phyloP scores from a whole-genome alignment of 2,888 invertebrate species.

The Chrysolina americana region DNA sequence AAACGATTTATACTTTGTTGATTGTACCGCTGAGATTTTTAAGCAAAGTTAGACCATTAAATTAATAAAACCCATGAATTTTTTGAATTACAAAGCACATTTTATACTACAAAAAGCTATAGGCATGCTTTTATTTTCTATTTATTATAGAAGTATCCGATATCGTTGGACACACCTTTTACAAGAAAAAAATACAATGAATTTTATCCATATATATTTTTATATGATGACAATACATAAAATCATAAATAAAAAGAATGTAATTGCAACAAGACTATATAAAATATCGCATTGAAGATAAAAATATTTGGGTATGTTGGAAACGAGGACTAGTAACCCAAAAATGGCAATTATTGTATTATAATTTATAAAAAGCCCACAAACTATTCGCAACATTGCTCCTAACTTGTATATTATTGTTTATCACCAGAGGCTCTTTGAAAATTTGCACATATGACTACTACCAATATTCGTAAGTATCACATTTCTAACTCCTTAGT shows the following conservation, averaged over 20 bases:
- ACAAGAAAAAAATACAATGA: not conserved
- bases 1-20: not conserved
- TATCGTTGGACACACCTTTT: not conserved
- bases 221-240: slow-evolving; percentile 32
- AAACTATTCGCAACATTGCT: not conserved
- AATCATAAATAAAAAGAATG: slow-evolving; percentile 38
- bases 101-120: too few relatives aligned
- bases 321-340: slow-evolving; percentile 16
- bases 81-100: not conserved
- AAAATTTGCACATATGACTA: not conserved
- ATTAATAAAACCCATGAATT: not conserved
- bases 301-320: slow-evolving; percentile 27
- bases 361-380: slow-evolving; percentile 1
- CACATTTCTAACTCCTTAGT: too few relatives aligned
- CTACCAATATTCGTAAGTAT: too few relatives aligned
- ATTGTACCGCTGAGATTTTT: slow-evolving; percentile 1
- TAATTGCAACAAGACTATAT: slow-evolving; percentile 36
- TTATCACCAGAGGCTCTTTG: not conserved
- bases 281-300: slow-evolving; percentile 34
- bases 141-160: too few relatives aligned
- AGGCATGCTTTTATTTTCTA: too few relatives aligned
- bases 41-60: slow-evolving; percentile 10
- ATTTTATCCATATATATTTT: slow-evolving; percentile 36
- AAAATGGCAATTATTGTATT: slow-evolving; percentile 6
- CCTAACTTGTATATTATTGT: not conserved